These are phyloP conservation scores for Poecilia velifera DNA, from an alignment of 2,797 vertebrate genomes.

Conservation along the genomic window DNA sequence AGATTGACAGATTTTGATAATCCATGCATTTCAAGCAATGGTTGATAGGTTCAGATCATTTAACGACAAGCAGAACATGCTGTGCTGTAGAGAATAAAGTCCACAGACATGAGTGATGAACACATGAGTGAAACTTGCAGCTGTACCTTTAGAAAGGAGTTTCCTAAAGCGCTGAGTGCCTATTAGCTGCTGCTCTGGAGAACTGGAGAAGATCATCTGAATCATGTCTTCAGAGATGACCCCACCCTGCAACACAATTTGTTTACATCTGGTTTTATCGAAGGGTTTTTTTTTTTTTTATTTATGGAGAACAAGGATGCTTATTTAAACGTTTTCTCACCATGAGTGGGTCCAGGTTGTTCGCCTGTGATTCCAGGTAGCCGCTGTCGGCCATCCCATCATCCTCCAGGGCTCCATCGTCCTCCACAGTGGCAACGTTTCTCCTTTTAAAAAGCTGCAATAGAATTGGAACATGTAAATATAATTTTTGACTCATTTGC, in stretches of 20 bases:
- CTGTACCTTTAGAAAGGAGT: conserved; percentile 95
- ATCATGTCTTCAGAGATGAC: conserved; percentile 97
- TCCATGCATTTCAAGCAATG: not conserved
- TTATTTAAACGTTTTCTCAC: conserved; percentile 74
- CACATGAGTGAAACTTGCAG: not conserved
- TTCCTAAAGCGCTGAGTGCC: conserved; percentile 98
- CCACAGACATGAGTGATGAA: not conserved
- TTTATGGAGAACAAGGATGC: not conserved
- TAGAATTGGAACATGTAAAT: not conserved
- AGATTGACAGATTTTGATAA: not conserved
- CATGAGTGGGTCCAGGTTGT: conserved; percentile 94
- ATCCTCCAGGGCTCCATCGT: conserved; percentile 86
- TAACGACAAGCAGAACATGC: not conserved
- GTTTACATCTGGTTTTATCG: not conserved
- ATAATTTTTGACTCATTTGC: not conserved
- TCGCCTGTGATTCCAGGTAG: conserved; percentile 94
- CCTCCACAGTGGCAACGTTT: conserved; percentile 95
- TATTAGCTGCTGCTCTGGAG: conserved; percentile 94
- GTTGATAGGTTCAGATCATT: not conserved
- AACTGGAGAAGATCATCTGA: conserved; percentile 97
- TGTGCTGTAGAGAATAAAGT: conserved; percentile 1
- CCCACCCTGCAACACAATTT: conserved; percentile 81
- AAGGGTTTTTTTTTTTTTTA: not conserved
- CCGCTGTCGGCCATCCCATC: conserved; percentile 97
- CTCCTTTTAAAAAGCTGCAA: conserved; percentile 94